phyloP scores from a whole-genome alignment of 1,140 invertebrate genomes.

The Drosophila hydei region DNA sequence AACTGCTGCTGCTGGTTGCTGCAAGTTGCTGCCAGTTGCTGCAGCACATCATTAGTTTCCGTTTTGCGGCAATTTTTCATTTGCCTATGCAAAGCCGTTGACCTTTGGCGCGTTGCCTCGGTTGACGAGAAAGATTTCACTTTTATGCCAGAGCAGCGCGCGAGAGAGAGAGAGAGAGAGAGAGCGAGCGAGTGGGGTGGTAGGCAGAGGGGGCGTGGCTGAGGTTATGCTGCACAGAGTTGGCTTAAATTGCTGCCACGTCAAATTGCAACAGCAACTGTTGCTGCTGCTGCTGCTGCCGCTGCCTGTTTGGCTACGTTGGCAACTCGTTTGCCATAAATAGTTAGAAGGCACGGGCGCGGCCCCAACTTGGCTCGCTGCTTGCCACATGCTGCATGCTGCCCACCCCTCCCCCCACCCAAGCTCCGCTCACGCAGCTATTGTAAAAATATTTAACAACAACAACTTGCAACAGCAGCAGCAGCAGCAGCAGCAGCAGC shows the following conservation, averaged over 20 bases:
- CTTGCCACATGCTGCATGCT: conserved; percentile 30
- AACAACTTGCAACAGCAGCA: conserved; percentile 29
- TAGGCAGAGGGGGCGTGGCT: no score
- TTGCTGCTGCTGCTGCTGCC: conserved; percentile 8
- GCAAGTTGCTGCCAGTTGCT: conserved; percentile 35
- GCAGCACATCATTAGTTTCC: conserved; percentile 83
- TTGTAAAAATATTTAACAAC: conserved; percentile 75
- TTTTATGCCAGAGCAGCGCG: conserved; percentile 42
- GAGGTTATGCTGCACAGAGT: conserved; percentile 5
- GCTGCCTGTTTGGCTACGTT: conserved; percentile 17
- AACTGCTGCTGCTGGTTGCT: conserved; percentile 28
- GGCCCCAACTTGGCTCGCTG: conserved; percentile 59
- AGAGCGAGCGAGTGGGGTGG: no score
- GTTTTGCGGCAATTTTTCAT: conserved; percentile 83
- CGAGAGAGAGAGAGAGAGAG: neutral
- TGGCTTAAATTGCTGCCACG: conserved; percentile 44
- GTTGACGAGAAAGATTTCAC: conserved; percentile 61
- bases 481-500: conserved; percentile 6
- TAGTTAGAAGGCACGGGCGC: conserved; percentile 80
- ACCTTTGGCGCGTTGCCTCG: conserved; percentile 51
- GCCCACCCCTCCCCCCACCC: neutral
- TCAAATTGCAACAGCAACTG: conserved; percentile 37
- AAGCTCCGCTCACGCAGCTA: conserved; percentile 60
- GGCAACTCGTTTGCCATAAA: conserved; percentile 80
- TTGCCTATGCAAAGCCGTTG: conserved; percentile 75